Evolutionary conservation across 2,797 vertebrate genomes (phyloP), one percentile per base, ranked within the genome.

Genomic region (Kryptopterus vitreolus): DNA sequence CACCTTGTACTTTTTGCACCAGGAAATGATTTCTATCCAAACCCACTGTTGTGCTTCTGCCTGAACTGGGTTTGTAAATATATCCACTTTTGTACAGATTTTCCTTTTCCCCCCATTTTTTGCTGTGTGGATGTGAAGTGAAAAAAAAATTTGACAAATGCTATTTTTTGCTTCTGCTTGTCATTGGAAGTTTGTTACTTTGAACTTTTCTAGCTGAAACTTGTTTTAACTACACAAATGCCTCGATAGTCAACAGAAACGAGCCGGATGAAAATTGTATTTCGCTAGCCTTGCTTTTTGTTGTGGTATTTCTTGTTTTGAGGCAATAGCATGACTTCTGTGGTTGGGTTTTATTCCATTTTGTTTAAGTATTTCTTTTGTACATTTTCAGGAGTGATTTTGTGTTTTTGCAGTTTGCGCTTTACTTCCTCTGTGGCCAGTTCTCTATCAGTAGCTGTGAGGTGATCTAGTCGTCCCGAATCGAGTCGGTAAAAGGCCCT

Each of bases 1-100:
- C 43, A 20, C 26, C 2, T 1, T 26, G 66, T 70, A 22, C 9
- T 52, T 73, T 43, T 63, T 35, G 20, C 68, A 53, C 81, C 76
- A 57, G 72, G 48, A 78, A 57, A 66, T 24, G 0, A 50, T 43
- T 75, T 69, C 65, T 58, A 29, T 24, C 35, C 26, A 72, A 65
- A 52, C 35, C 52, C 61, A 3, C 3, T 24, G 3, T 20, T 68
- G 71, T 75, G 79, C 69, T 83, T 79, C 73, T 76, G 9, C 50
- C 62, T 75, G 53, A 76, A 72, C 20, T 55, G 53, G 61, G 58
- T 53, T 65, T 79, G 57, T 79, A 75, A 76, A 70, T 71, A 75
- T 55, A 43, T n/a, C n/a, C 46, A 57, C n/a, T 65, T 65, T 77
- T 70, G 38, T 55, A 65, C 43, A 71, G 58, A 71, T 76, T 77